phyloP scores from a whole-genome alignment of 1,140 invertebrate genomes.

The Wasmannia auropunctata region DNA sequence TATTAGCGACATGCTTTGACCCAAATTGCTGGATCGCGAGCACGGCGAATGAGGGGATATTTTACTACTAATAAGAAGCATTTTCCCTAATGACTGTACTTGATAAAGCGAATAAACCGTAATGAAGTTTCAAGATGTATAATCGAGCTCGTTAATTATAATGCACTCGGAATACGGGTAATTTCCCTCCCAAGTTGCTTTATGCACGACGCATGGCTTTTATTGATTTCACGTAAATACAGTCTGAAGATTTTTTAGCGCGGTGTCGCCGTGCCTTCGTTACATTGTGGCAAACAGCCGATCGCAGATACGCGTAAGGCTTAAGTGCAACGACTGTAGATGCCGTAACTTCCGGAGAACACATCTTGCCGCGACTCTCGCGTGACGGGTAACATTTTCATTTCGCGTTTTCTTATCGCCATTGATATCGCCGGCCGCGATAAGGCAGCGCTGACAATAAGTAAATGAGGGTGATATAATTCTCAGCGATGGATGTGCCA shows the following conservation, averaged over 20 bases:
- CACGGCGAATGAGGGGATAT: slow-evolving; percentile 39
- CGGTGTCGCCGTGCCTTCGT: background rate
- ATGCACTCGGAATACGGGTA: slow-evolving; percentile 2
- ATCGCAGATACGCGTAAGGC: slow-evolving; percentile 20
- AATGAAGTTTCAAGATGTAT: slow-evolving; percentile 14
- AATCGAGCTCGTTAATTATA: slow-evolving; percentile 49
- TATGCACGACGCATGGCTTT: background rate
- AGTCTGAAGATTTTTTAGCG: background rate
- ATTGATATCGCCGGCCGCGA: slow-evolving; percentile 1
- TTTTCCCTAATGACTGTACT: slow-evolving; percentile 38
- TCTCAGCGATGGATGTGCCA: background rate
- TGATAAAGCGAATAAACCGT: slow-evolving; percentile 37
- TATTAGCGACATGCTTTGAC: slow-evolving; percentile 48
- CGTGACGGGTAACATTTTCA: slow-evolving; percentile 36
- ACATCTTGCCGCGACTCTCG: slow-evolving; percentile 28
- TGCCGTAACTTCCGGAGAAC: slow-evolving; percentile 33
- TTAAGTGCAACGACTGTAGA: slow-evolving; percentile 24
- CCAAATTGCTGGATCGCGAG: slow-evolving; percentile 42
- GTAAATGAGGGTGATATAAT: slow-evolving; percentile 24
- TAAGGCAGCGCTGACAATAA: slow-evolving; percentile 20
- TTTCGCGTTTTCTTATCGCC: slow-evolving; percentile 18
- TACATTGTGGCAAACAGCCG: slow-evolving; percentile 11
- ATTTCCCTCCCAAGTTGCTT: slow-evolving; percentile 6
- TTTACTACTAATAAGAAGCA: slow-evolving; percentile 57
- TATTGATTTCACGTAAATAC: slow-evolving; percentile 36